Base-by-base conservation (phyloP, 2,113 vertebrate genomes). In the Nothobranchius kuhntae region DNA sequence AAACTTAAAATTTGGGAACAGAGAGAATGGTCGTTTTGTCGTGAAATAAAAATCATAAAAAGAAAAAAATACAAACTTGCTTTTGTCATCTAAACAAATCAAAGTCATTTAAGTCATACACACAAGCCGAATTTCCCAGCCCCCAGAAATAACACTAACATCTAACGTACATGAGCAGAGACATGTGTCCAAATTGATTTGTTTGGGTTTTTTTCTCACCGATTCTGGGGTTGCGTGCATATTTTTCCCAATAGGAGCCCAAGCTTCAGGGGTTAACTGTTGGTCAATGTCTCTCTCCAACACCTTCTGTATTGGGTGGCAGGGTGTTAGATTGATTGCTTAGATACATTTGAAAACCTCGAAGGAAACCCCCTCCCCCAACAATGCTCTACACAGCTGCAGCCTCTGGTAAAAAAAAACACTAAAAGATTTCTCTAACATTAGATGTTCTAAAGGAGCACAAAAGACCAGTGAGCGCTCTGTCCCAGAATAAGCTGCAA, bases 181-280 rank as follows among this genome's bases (percentile, higher is more conserved):
- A 90, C 89, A 89, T 89, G 85, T 89, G 86, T 88, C 89, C 87
- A 87, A 88, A 91, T 90, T 84, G 84, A 89, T 81, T 92, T 83
- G 78, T 88, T 89, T 45, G 80, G 44, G 17, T 42, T 91, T 91
- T 85, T 89, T 92, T 91, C 92, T 93, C 91, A 93, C 91, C 91
- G 90, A 93, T 91, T 90, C 88, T 87, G 92, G 85, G 90, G 88
- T 79, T 90, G 90, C 84, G 87, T 88, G 89, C 90, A 90, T 92
- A 90, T 92, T 91, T 92, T 91, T 92, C 84, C 90, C 89, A 91
- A 91, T 91, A 90, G 91, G 90, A 86, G 91, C 90, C 87, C 91
- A 91, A 91, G 88, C 90, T 91, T 91, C 90, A 84, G 91, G 86
- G 88, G 91, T 92, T 90, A 93, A 92, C 91, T 92, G 84, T 91